Evolutionary conservation across 2,888 invertebrate species (phyloP).

Genomic region (Electrophaes corylata): DNA sequence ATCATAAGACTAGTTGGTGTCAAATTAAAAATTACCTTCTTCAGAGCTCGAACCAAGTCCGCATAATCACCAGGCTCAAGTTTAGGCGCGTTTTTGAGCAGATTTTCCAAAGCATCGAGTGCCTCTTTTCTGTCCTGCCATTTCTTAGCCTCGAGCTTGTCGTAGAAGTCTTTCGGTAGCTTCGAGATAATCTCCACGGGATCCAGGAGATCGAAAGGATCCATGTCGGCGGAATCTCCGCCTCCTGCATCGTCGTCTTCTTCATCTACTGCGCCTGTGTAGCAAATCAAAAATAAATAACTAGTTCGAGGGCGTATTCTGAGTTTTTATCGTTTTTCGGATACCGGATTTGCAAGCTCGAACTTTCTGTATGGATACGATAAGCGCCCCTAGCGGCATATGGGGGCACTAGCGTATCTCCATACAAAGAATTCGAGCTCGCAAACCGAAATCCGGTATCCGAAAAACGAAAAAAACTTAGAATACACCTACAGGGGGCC

Average conservation of each 20-base stretch:
- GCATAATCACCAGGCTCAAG: constrained; percentile 97
- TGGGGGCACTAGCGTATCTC: no score
- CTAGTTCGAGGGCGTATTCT: no score
- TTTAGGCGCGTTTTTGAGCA: constrained; percentile 91
- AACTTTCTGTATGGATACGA: no score
- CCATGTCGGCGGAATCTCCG: constrained; percentile 88
- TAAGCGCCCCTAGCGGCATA: no score
- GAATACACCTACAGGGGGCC: no score
- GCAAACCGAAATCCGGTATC: no score
- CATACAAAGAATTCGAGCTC: no score
- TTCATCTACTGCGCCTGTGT: constrained; percentile 70
- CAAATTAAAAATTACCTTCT: constrained; percentile 83
- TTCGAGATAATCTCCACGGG: constrained; percentile 97
- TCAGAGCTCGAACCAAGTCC: constrained; percentile 92
- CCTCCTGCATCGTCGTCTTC: constrained; percentile 85
- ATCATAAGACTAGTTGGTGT: neutral
- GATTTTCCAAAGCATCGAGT: constrained; percentile 91
- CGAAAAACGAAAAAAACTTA: no score
- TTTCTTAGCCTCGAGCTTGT: constrained; percentile 96
- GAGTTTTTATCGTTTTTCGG: no score
- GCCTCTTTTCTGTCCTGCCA: constrained; percentile 98
- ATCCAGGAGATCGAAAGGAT: constrained; percentile 95
- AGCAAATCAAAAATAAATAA: neutral
- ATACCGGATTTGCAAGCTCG: no score
- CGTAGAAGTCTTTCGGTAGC: constrained; percentile 97